Conservation (phyloP, 2,797 vertebrate genomes). For the Tiaroga cobitis region DNA sequence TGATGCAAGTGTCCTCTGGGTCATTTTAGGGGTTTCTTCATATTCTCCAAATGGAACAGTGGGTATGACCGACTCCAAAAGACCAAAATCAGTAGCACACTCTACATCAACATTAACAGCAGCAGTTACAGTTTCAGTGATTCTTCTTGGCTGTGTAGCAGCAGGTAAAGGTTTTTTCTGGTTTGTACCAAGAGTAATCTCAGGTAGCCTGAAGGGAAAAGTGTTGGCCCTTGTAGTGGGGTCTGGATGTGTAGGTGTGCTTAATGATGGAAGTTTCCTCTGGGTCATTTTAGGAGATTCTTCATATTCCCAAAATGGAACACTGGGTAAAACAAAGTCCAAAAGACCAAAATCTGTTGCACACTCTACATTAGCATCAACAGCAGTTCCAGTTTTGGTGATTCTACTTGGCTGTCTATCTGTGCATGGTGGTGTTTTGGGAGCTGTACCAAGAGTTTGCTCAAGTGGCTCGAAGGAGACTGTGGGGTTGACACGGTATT, state of each 20-base stretch:
- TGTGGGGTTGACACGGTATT: not conserved
- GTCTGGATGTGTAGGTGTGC: not conserved
- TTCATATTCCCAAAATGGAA: not conserved
- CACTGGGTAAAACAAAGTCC: not conserved
- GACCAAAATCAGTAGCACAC: too few relatives aligned
- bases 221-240: not conserved
- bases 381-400: not conserved
- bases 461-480: not conserved
- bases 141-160: too few relatives aligned
- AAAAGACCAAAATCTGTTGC: not conserved
- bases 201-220: not conserved
- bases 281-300: not conserved
- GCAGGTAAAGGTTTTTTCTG: too few relatives aligned
- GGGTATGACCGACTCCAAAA: too few relatives aligned
- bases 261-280: not conserved
- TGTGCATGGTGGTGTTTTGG: not conserved
- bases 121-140: too few relatives aligned
- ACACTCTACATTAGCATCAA: not conserved
- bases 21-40: too few relatives aligned
- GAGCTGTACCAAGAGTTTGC: not conserved
- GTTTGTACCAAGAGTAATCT: too few relatives aligned
- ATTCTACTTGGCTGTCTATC: not conserved
- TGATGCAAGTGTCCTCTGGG: too few relatives aligned
- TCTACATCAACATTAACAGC: too few relatives aligned
- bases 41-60: too few relatives aligned